A percentile compares a stretch with the other conserved stretches of the same genome.
Conservation (phyloP, 2,797 vertebrate genomes). For the Cyclura pinguis region DNA sequence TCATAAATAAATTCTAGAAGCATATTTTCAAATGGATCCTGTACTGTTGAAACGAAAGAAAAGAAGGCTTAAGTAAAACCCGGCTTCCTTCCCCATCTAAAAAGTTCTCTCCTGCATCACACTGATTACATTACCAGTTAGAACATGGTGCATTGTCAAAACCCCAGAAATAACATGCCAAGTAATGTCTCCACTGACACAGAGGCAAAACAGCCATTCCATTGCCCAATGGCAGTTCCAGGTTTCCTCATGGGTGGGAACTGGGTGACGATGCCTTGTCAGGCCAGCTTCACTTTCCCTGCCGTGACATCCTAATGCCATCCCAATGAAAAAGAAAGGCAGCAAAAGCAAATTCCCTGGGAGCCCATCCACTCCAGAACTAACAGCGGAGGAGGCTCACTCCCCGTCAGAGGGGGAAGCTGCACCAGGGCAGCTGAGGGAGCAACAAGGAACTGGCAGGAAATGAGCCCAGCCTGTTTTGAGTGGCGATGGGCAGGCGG, state of each 20-base stretch:
- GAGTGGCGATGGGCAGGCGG: too few relatives aligned
- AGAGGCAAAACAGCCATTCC: not conserved
- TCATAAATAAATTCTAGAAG: slow-evolving; percentile 19
- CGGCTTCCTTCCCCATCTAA: not conserved
- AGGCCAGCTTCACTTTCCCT: too few relatives aligned
- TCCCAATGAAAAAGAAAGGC: too few relatives aligned
- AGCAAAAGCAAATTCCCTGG: too few relatives aligned
- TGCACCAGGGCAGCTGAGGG: too few relatives aligned
- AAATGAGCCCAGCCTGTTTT: too few relatives aligned
- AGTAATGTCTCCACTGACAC: too few relatives aligned
- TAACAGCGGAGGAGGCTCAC: too few relatives aligned
- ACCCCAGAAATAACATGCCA: not conserved
- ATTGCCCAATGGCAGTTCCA: not conserved
- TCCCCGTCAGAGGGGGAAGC: too few relatives aligned
- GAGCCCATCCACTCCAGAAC: too few relatives aligned
- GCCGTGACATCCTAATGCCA: too few relatives aligned
- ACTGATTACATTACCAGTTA: not conserved
- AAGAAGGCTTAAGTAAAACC: not conserved
- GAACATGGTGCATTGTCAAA: not conserved
- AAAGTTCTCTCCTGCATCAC: not conserved
- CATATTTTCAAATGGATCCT: not conserved
- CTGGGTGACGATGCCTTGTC: not conserved
- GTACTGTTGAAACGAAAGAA: not conserved
- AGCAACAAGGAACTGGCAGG: too few relatives aligned
- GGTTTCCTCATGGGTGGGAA: not conserved